Evolutionary conservation across 2,113 vertebrate genomes (phyloP).

Genomic region (Noturus placidus): DNA sequence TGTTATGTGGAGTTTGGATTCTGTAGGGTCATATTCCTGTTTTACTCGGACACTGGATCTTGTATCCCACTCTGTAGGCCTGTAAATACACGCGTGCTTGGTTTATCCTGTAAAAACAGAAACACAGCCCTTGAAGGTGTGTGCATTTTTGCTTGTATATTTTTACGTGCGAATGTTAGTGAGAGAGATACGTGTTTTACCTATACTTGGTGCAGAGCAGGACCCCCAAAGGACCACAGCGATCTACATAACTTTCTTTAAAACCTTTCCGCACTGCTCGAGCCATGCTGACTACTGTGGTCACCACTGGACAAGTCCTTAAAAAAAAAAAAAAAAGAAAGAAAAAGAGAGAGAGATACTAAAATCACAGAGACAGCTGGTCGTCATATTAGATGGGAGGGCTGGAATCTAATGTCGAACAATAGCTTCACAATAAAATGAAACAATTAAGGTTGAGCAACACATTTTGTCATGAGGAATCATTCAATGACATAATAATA

Average conservation of each 20-base stretch:
- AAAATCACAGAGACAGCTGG: neutral
- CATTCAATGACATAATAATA: neutral
- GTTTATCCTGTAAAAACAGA: slow-evolving; percentile 71
- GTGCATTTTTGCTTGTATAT: neutral
- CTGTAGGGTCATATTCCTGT: slow-evolving; percentile 54
- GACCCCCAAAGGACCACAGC: slow-evolving; percentile 78
- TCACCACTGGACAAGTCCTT: slow-evolving; percentile 77
- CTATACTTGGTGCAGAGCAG: slow-evolving; percentile 81
- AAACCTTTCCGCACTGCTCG: slow-evolving; percentile 74
- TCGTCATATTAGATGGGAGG: neutral
- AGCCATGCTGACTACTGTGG: slow-evolving; percentile 74
- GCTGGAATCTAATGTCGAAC: neutral
- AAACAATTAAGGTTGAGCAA: neutral
- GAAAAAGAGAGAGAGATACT: neutral
- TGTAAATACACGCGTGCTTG: slow-evolving; percentile 79
- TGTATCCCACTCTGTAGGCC: slow-evolving; percentile 80
- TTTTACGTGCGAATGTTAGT: neutral
- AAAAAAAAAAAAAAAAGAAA: neutral
- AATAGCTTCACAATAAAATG: neutral
- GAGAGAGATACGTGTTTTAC: slow-evolving; percentile 52
- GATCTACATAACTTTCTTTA: slow-evolving; percentile 76
- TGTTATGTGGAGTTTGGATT: neutral
- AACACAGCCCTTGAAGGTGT: neutral
- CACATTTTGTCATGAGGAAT: neutral
- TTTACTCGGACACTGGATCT: slow-evolving; percentile 73